Percentiles rank a stretch among this genome's conserved stretches.
Evolutionary conservation across 2,888 invertebrate genomes (phyloP).

Genomic region (Oligia latruncula): DNA sequence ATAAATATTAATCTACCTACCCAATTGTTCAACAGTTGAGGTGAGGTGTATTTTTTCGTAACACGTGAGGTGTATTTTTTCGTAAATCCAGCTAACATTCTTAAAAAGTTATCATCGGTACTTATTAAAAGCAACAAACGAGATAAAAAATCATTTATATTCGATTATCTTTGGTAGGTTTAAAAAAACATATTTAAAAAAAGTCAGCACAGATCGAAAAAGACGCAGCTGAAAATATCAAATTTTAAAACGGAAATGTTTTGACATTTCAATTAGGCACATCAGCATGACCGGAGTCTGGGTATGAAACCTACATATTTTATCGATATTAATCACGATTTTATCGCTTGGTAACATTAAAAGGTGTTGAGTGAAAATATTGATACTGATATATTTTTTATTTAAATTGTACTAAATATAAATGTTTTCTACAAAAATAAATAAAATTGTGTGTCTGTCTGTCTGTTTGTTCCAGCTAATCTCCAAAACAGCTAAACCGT

Average conservation of each 20-base stretch:
- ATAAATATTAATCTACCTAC: too few species aligned
- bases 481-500: too few species aligned
- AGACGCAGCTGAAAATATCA: conserved; percentile 6
- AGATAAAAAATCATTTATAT: not conserved
- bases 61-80: too few species aligned
- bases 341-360: conserved; percentile 22
- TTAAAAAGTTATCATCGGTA: too few species aligned
- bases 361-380: conserved; percentile 16
- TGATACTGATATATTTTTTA: not conserved
- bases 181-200: not conserved
- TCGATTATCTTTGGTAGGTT: not conserved
- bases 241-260: conserved; percentile 21
- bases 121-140: not conserved
- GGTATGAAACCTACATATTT: conserved; percentile 45
- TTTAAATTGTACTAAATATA: not conserved
- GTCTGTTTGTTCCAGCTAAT: too few species aligned
- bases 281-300: conserved; percentile 8
- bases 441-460: too few species aligned
- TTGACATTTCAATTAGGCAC: conserved; percentile 43
- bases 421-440: not conserved
- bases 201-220: not conserved
- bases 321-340: conserved; percentile 48
- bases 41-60: too few species aligned
- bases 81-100: not conserved
- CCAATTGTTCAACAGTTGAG: not conserved